Base-by-base conservation (phyloP, 2,113 vertebrate genomes). In the Perca schrenkii region DNA sequence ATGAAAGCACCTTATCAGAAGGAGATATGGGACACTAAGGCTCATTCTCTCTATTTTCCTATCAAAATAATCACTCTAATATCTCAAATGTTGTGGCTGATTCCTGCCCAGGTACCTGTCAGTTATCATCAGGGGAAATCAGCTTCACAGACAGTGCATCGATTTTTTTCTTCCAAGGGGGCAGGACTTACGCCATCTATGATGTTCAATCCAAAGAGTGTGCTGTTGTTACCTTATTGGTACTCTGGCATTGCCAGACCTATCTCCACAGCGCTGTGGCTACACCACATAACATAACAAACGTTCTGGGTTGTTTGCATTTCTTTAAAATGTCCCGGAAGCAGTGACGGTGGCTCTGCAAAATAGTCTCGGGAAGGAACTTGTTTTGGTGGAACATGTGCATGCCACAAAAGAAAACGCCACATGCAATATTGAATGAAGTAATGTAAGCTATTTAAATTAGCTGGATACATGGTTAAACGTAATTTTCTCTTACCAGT, bases 1-100 rank as follows among this genome's bases (percentile, higher is more conserved):
- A 77, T 88, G 92, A 88, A 89, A 86, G 86, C 53, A 43, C 75
- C 83, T 92, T 65, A 76, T 86, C 81, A 82, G 63, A 43, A 86
- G 34, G 46, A 75, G 80, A 88, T 76, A 80, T 60, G 80, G 79
- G 70, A 91, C 82, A 73, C 60, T 50, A 65, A 31, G 56, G 72
- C 34, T 63, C 49, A 74, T 68, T 50, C 69, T 72, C 47, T 86
- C 85, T 68, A 69, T 72, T 62, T 50, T 77, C 28, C 73, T 54
- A 65, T 81, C 76, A 78, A 73, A 65, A 93, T 93, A 91, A 93
- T 93, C 81, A 84, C 80, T 84, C 75, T 78, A 88, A 90, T 80
- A 89, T 87, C 83, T 87, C 76, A 75, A 89, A 87, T 50, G 68
- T 83, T 79, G 74, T 67, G 86, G 64, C 50, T 76, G 88, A 79